A percentile compares a stretch with the other conserved stretches of the same genome.
Conservation (phyloP, 2,888 invertebrate genomes). For the Drosophila suboccidentalis region DNA sequence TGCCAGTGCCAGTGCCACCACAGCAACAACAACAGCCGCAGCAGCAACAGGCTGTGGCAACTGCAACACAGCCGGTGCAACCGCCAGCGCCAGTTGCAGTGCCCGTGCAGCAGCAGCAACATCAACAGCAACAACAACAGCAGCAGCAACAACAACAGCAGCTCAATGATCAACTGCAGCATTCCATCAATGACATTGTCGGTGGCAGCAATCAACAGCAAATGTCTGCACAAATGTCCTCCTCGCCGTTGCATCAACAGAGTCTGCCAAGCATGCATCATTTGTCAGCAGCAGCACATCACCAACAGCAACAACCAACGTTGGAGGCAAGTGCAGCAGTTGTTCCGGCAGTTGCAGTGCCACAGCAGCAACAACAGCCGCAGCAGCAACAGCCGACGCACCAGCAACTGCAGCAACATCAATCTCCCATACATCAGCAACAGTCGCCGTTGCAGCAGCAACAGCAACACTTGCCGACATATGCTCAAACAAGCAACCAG, state of each 20-base stretch:
- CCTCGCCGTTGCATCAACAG: constrained; percentile 76
- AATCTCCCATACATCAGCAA: constrained; percentile 79
- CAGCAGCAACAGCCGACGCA: constrained; percentile 61
- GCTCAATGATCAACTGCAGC: constrained; percentile 85
- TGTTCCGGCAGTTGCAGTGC: constrained; percentile 23
- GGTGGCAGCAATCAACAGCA: constrained; percentile 86
- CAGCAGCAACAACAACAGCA: constrained; percentile 75
- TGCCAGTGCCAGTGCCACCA: constrained; percentile 57
- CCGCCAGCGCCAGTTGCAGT: constrained; percentile 35
- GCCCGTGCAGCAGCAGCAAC: constrained; percentile 69
- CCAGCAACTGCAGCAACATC: constrained; percentile 76
- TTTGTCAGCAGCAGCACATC: constrained; percentile 45
- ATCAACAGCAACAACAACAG: constrained; percentile 41
- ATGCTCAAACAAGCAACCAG: constrained; percentile 56
- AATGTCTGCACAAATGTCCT: constrained; percentile 79
- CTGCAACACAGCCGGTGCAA: constrained; percentile 54
- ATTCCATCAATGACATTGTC: constrained; percentile 85
- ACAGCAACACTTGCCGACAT: constrained; percentile 84
- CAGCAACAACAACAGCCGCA: constrained; percentile 74
- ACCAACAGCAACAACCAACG: too few species aligned
- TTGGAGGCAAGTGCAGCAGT: constrained; percentile 51
- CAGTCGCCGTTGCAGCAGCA: constrained; percentile 75
- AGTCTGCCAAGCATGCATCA: constrained; percentile 77
- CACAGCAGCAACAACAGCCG: too few species aligned
- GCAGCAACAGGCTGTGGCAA: constrained; percentile 39